Evolutionary conservation across 2,797 vertebrate genomes (phyloP).

Genomic region (Argya squamiceps): DNA sequence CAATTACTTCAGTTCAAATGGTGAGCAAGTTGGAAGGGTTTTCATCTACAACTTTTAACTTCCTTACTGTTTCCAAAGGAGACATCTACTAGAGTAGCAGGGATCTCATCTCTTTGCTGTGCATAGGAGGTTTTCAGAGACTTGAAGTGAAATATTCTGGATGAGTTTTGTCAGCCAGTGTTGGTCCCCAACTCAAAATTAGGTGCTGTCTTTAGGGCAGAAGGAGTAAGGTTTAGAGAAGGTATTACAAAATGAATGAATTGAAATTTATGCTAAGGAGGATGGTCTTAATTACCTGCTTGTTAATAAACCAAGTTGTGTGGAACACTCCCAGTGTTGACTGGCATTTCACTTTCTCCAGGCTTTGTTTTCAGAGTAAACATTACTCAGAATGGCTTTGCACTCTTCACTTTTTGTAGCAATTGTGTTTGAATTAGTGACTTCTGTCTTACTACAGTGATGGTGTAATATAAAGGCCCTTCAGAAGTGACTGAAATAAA

Average conservation of each 20-base stretch:
- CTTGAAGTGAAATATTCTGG: background rate
- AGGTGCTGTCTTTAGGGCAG: background rate
- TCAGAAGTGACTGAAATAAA: background rate
- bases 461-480: background rate
- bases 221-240: background rate
- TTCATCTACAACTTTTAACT: background rate
- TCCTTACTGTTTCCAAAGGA: background rate
- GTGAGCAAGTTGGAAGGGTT: background rate
- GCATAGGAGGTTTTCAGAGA: background rate
- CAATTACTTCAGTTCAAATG: background rate
- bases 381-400: background rate
- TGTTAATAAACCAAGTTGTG: background rate
- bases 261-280: background rate
- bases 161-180: background rate
- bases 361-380: background rate
- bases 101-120: background rate
- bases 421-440: background rate
- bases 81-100: background rate
- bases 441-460: background rate
- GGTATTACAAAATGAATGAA: background rate
- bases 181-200: background rate
- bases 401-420: background rate
- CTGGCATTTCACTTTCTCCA: background rate
- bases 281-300: background rate
- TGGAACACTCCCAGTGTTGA: background rate